A percentile compares a stretch with the other conserved stretches of the same genome.
These are phyloP conservation scores for Microtus pennsylvanicus DNA, from an alignment of 2,113 vertebrate species.

Conservation along the genomic window DNA sequence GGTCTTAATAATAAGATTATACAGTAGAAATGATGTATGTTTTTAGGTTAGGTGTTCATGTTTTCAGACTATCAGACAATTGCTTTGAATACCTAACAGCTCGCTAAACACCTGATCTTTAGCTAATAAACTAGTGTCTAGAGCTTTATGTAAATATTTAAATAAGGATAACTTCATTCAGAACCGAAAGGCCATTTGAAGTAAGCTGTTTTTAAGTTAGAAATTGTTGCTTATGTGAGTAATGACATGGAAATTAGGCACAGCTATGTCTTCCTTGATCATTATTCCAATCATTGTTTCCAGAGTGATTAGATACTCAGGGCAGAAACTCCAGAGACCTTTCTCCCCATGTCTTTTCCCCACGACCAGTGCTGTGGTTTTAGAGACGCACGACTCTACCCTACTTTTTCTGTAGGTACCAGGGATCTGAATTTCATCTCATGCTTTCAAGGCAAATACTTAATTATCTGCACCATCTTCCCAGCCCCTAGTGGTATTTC, in stretches of 20 bases:
- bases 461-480: not conserved
- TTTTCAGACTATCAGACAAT: not conserved
- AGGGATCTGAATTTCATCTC: not conserved
- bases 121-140: not conserved
- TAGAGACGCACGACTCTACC: not conserved
- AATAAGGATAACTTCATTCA: not conserved
- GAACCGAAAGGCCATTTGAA: not conserved
- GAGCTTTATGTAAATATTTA: not conserved
- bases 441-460: not conserved
- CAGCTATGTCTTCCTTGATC: not conserved
- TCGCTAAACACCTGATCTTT: not conserved
- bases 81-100: not conserved
- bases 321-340: not conserved
- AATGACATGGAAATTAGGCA: not conserved
- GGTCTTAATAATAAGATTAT: not conserved
- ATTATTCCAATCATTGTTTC: not conserved
- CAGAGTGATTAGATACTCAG: not conserved
- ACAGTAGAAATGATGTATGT: not conserved
- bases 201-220: not conserved
- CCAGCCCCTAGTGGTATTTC: not conserved
- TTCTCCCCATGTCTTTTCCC: not conserved
- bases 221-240: not conserved
- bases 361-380: not conserved
- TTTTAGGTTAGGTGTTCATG: not conserved
- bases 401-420: not conserved